Base-by-base conservation (phyloP, 2,888 invertebrate species). In the Notodonta dromedarius region DNA sequence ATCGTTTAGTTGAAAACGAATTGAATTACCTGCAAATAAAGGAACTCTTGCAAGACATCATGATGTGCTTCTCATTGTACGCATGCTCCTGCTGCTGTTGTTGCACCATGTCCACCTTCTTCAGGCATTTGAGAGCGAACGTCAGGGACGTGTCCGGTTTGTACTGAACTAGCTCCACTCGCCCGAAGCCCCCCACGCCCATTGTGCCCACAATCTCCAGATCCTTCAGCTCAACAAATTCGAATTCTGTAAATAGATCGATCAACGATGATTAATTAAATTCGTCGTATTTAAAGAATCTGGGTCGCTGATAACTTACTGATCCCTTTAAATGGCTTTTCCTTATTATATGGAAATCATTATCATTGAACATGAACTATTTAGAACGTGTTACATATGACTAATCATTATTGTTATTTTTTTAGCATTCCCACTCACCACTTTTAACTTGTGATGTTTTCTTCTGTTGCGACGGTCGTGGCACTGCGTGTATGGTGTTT, bases 181-280 rank as follows among this genome's bases (percentile, higher is more conserved):
- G 94, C 0, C 98, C 98, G 82, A 98, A 98, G 2, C 98, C 98
- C 6, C 99, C 99, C 13, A 98, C 97, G 1, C 99, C 99, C 71
- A 99, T 94, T 0, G 98, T 98, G 32, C 97, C 97, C 16, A 98
- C 94, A 64, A 96, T 95, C 77, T 97, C 96, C 71, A 99, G 91
- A 78, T 98, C 97, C 39, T 95, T 94, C 56, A 99, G 89, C 61
- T 96, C 94, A 40, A 99, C 94, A 66, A 95, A 94, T 39, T 95
- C 94, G 82, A 95, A 96, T 79, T 96, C 96, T 89, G 85, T 52
- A 63, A 76, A 76, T 8, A 48, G 12, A 58, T 42, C 3, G 40
- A 14, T 55, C 14, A 40, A 2, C 14, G 9, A 2, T 55, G 6
- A 55, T 40, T 7, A 7, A 40, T 39, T 16, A n/a, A 55, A 35